Evolutionary conservation across 2,113 vertebrate genomes (phyloP), one percentile per base, ranked within the genome.

Genomic region (Vombatus ursinus): DNA sequence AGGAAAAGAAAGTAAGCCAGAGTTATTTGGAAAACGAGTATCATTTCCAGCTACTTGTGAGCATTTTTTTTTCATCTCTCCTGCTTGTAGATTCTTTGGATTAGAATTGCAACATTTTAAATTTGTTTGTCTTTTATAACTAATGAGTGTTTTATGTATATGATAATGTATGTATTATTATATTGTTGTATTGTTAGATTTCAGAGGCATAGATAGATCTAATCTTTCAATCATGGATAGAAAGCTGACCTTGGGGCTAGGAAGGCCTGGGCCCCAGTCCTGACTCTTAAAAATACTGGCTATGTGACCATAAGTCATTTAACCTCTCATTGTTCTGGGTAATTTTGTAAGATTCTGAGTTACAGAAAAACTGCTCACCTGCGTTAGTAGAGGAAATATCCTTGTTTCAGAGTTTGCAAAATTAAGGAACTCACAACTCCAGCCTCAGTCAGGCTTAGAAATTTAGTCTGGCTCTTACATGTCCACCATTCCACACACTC

Each of bases 11-110:
- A 96, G 57, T 26, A 52, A 96, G 84, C 97, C 91, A 95, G 90
- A 47, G 49, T 54, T 52, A 92, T 94, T 93, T 96, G 95, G 92
- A 91, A 96, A 97, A 96, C 51, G 50, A 94, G 26, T n/a, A 50
- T 91, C 92, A 14, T 93, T 97, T 96, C 93, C 49, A 96, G 51
- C 54, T 25, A 91, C 91, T 94, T 91, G 53, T 95, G 93, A 96
- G 24, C 90, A 91, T 91, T 93, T 95, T 84, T 61, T 68, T 77
- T 90, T 49, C 49, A 49, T 49, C 28, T 91, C 47, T 90, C 89
- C 44, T 92, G 91, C 84, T 5, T 96, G 50, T 52, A 91, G 61
- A 50, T 90, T 96, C 91, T 95, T 91, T 19, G 12, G 26, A 50
- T 90, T 28, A 92, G 89, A 51, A 31, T 95, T 61, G 0, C 26